Evolutionary conservation across 2,797 vertebrate genomes (phyloP).

Genomic region (Ptychadena robeensis): DNA sequence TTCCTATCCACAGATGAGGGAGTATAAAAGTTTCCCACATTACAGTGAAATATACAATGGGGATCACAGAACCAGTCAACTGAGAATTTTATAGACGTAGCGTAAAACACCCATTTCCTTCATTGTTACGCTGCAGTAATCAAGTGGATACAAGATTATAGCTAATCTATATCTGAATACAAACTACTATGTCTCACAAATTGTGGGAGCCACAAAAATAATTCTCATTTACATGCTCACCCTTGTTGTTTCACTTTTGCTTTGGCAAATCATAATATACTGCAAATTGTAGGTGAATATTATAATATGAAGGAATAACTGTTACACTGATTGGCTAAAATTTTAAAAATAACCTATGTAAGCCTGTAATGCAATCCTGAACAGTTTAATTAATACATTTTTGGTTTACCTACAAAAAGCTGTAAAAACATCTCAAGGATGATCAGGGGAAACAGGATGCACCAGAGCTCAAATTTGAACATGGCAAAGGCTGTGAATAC

Average conservation of each 20-base stretch:
- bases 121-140: not conserved
- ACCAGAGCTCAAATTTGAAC: too few relatives aligned
- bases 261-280: not conserved
- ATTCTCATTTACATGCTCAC: not conserved
- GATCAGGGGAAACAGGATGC: too few relatives aligned
- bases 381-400: too few relatives aligned
- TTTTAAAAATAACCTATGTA: too few relatives aligned
- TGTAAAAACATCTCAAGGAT: too few relatives aligned
- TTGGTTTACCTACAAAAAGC: too few relatives aligned
- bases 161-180: slow-evolving; percentile 4
- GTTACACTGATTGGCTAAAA: not conserved
- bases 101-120: not conserved
- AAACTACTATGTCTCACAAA: not conserved
- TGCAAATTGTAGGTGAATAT: not conserved
- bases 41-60: not conserved
- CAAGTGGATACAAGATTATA: slow-evolving; percentile 8
- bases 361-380: too few relatives aligned
- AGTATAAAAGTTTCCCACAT: not conserved
- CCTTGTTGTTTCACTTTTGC: not conserved
- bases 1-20: too few relatives aligned
- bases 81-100: not conserved
- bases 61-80: slow-evolving; percentile 2
- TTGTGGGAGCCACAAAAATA: not conserved
- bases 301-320: too few relatives aligned
- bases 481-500: too few relatives aligned